These are phyloP conservation scores for Anneissia japonica DNA, from an alignment of 35 echinoderm and acorn worm species.

Conservation along the genomic window DNA sequence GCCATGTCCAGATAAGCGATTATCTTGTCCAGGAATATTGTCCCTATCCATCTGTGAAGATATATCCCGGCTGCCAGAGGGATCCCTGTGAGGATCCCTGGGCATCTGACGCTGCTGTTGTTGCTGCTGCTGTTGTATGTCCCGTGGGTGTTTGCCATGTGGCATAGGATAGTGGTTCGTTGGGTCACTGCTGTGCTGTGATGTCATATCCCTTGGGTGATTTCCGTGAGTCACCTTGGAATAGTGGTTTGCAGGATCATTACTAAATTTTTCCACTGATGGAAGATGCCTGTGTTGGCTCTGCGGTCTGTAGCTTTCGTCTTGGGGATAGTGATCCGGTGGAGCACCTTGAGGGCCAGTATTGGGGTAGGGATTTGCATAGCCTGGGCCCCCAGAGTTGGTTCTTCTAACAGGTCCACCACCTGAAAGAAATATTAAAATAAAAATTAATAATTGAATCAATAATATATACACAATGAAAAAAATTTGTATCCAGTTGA, in stretches of 20 bases:
- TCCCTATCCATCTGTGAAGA: not conserved
- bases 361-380: not conserved
- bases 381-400: not conserved
- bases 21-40: not conserved
- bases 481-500: too few species aligned
- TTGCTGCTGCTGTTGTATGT: not conserved
- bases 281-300: not conserved
- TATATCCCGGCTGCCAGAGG: not conserved
- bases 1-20: not conserved
- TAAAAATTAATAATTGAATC: not conserved
- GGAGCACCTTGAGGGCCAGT: not conserved
- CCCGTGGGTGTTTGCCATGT: not conserved
- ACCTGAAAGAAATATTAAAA: too few species aligned
- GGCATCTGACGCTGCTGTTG: not conserved
- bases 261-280: not conserved
- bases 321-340: not conserved
- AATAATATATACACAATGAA: too few species aligned
- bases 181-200: not conserved
- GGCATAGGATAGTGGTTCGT: not conserved
- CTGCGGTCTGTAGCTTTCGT: not conserved
- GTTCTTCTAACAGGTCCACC: not conserved
- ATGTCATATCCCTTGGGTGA: not conserved
- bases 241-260: not conserved
- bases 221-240: not conserved
- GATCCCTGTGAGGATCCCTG: not conserved